Evolutionary conservation across 35 echinoderm and acorn worm species (phyloP), one percentile per base, ranked within the genome.

Genomic region (Apostichopus californicus): DNA sequence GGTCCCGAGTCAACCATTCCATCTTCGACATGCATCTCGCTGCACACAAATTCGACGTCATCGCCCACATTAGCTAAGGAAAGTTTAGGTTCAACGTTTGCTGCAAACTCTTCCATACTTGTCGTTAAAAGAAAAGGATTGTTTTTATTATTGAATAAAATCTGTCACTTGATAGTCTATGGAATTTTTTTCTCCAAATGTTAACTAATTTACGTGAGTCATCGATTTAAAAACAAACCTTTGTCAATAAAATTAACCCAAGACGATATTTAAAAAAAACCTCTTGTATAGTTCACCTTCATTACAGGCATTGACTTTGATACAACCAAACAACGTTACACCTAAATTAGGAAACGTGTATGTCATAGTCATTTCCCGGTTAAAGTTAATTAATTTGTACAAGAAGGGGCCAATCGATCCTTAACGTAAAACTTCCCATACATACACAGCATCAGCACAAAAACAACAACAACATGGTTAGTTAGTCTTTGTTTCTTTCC

Each of bases 1-100:
- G 57, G n/a, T 13, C 12, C 26, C 21, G 15, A 21, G 34, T 18
- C 22, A 73, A 20, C 57, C 46, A 9, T 17, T 61, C 34, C 22
- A 1, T 2, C 86, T 14, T 54, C 28, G 9, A 26, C 14, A 22
- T 75, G n/a, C 15, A 12, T 18, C 6, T 26, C 28, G 14, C 34
- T 72, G 25, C 86, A 89, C 6, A 64, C 14, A 89, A 89, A 89
- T 64, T 66, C 57, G 1, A 89, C 64, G 68, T 89, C 68, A 54
- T 89, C 86, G 20, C 86, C 86, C 8, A 89, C 21, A 9, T 63
- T n/a, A 6, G 86, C 63, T 12, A 21, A 66, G 9, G 20, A 10
- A 12, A 72, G 57, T 18, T 72, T 55, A n/a, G 86, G 86, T 89
- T 68, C 64, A 66, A 89, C 34, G 9, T 54, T 66, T 17, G 86